Evolutionary conservation across 1,140 invertebrate genomes (phyloP).

Genomic region (Agrypnia vestita): DNA sequence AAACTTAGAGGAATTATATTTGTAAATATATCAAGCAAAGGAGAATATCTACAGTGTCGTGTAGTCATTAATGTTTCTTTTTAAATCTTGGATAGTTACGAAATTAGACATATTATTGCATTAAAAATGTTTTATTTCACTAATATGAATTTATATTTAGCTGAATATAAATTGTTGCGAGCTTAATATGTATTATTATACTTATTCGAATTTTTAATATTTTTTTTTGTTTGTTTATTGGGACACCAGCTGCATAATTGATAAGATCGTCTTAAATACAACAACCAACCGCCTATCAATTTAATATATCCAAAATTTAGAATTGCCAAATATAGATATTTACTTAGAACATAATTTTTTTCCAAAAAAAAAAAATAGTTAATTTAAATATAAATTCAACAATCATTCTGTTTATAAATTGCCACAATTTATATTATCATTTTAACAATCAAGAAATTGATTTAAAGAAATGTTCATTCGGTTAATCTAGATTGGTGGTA

Average conservation of each 20-base stretch:
- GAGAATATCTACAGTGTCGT: slow-evolving; percentile 18
- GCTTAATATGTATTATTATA: slow-evolving; percentile 15
- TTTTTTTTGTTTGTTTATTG: not conserved
- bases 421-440: too few species aligned
- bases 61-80: slow-evolving; percentile 27
- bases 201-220: not conserved
- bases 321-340: slow-evolving; percentile 23
- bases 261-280: too few species aligned
- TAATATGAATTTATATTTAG: slow-evolving; percentile 22
- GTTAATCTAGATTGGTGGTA: too few species aligned
- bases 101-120: slow-evolving; percentile 7
- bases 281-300: not conserved
- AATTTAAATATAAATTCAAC: too few species aligned
- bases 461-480: too few species aligned
- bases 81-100: not conserved
- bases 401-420: too few species aligned
- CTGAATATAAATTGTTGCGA: slow-evolving; percentile 12
- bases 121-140: slow-evolving; percentile 27
- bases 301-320: slow-evolving; percentile 16
- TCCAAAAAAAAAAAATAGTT: too few species aligned
- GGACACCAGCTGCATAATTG: too few species aligned
- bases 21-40: slow-evolving; percentile 31
- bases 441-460: too few species aligned
- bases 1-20: slow-evolving; percentile 37
- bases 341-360: not conserved